A percentile compares a stretch with the other conserved stretches of the same genome.
Evolutionary conservation across 1,140 invertebrate genomes (phyloP).

Genomic region (Ooceraea biroi): DNA sequence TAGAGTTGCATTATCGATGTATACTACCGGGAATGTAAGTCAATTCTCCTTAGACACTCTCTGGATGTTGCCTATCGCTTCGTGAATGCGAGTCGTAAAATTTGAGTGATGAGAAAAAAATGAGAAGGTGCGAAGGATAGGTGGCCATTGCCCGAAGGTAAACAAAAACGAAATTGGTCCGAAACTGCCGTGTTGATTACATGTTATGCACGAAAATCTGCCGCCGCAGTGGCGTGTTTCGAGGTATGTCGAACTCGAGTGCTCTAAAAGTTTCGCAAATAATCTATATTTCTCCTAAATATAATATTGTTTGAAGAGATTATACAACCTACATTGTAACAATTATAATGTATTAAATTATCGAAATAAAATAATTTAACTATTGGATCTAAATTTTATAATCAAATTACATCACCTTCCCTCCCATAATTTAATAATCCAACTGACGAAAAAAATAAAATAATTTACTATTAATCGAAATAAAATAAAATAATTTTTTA

Average conservation of each 20-base stretch:
- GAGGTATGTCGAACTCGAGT: background rate
- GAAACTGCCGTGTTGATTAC: slow-evolving; percentile 79
- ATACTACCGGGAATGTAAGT: background rate
- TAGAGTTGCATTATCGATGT: background rate
- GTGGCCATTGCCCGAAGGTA: slow-evolving; percentile 46
- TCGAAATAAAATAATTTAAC: no score
- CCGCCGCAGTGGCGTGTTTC: slow-evolving; percentile 41
- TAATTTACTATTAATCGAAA: background rate
- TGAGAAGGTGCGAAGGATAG: slow-evolving; percentile 56
- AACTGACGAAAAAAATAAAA: no score
- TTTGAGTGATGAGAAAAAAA: slow-evolving; percentile 46
- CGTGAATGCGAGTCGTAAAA: slow-evolving; percentile 41
- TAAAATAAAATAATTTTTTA: no score
- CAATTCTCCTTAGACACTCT: slow-evolving; percentile 23
- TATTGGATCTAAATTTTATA: no score
- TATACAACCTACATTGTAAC: background rate
- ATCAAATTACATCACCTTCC: no score
- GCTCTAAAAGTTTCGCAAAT: background rate
- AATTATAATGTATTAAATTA: no score
- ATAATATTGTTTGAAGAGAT: background rate
- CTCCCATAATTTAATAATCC: no score
- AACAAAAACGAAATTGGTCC: slow-evolving; percentile 67
- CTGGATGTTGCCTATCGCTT: slow-evolving; percentile 25
- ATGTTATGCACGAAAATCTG: slow-evolving; percentile 70
- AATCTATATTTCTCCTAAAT: background rate